phyloP scores from a whole-genome alignment of 2,113 vertebrate genomes.

The Hippoglossus stenolepis region DNA sequence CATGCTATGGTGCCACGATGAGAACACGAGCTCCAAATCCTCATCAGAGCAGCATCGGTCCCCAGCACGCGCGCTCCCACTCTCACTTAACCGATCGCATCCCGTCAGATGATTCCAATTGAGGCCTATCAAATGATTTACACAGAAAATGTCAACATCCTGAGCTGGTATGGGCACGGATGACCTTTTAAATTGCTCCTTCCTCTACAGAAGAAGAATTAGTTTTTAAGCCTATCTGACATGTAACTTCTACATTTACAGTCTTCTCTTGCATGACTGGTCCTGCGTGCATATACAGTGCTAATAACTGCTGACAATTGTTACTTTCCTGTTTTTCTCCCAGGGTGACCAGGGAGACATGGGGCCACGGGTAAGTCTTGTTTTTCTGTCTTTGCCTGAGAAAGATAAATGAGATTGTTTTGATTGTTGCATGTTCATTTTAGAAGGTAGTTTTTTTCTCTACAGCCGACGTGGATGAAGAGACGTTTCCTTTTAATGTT shows the following conservation, averaged over 20 bases:
- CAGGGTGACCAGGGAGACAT: conserved; percentile 92
- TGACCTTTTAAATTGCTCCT: conserved; percentile 54
- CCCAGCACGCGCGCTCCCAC: neutral
- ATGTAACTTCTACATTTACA: conserved; percentile 30
- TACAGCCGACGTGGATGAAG: conserved; percentile 10
- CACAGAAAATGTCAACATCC: conserved; percentile 42
- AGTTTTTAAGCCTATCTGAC: conserved; percentile 39
- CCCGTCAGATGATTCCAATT: conserved; percentile 48
- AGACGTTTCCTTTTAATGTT: conserved; percentile 18
- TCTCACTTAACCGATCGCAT: neutral
- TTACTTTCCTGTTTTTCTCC: conserved; percentile 63
- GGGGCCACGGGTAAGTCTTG: conserved; percentile 89
- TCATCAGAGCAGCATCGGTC: neutral
- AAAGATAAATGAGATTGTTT: conserved; percentile 7
- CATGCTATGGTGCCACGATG: conserved; percentile 43
- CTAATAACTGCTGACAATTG: conserved; percentile 55
- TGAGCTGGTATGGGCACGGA: conserved; percentile 32
- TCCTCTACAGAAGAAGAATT: conserved; percentile 25
- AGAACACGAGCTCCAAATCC: conserved; percentile 28
- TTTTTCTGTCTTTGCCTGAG: conserved; percentile 20
- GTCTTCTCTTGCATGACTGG: neutral
- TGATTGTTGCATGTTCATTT: neutral
- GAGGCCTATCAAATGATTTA: conserved; percentile 41
- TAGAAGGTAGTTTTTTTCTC: neutral
- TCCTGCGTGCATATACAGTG: conserved; percentile 10